A percentile compares a stretch with the other conserved stretches of the same genome.
phyloP scores from a whole-genome alignment of 2,888 invertebrate genomes.

The Mystacides longicornis region DNA sequence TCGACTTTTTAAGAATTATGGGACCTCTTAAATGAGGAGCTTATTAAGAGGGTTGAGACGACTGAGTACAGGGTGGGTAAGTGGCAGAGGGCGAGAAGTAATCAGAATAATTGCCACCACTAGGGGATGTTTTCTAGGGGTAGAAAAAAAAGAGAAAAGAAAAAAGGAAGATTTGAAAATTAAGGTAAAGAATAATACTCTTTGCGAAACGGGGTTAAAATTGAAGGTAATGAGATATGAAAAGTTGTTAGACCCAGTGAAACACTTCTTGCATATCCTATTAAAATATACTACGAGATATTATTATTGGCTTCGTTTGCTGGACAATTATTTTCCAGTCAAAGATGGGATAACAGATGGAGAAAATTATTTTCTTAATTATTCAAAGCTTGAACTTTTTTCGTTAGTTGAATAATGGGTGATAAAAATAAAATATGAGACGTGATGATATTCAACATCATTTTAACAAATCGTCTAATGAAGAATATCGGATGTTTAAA shows the following conservation, averaged over 20 bases:
- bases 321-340: not conserved
- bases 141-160: conserved; percentile 15
- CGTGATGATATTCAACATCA: not conserved
- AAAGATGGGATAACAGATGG: not conserved
- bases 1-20: conserved; percentile 20
- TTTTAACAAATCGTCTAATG: not conserved
- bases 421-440: not conserved
- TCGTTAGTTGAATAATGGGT: not conserved
- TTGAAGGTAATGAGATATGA: not conserved
- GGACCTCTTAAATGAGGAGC: conserved; percentile 8
- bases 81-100: conserved; percentile 22
- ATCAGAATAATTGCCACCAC: conserved; percentile 25
- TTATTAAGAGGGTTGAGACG: conserved; percentile 9
- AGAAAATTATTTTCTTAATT: conserved; percentile 1
- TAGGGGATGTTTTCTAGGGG: conserved; percentile 1
- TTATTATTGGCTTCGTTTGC: not conserved
- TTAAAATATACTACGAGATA: no score
- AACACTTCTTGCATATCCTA: no score
- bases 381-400: not conserved
- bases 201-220: not conserved
- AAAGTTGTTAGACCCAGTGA: not conserved
- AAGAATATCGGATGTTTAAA: not conserved
- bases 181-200: not conserved
- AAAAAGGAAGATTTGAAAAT: conserved; percentile 6
- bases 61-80: conserved; percentile 7